Conservation (phyloP, 2,113 vertebrate species). For the Rhinolophus sinicus region DNA sequence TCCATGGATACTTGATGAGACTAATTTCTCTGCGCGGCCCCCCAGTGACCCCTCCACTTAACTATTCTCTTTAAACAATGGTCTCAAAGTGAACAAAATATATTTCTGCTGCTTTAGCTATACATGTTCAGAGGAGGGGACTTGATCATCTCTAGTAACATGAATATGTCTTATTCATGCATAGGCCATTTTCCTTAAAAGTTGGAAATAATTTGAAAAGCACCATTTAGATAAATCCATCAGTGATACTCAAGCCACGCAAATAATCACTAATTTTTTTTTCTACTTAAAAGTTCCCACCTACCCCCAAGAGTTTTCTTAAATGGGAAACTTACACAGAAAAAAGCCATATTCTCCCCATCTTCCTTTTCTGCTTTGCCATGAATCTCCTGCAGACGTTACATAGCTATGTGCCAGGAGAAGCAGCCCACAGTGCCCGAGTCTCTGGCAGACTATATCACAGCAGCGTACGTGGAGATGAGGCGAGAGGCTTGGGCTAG, state of each 20-base stretch:
- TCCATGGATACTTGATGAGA: accelerated
- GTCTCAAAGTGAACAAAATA: neutral
- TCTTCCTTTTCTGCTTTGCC: neutral
- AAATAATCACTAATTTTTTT: neutral
- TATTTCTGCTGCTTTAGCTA: neutral
- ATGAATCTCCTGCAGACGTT: constrained; percentile 85
- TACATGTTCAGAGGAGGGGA: neutral
- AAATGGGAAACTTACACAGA: neutral
- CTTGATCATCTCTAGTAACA: neutral
- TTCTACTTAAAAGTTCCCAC: neutral
- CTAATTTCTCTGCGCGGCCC: accelerated
- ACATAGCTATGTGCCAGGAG: constrained; percentile 89
- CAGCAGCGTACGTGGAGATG: constrained; percentile 96
- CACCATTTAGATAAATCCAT: neutral
- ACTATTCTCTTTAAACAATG: neutral
- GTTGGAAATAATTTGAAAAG: neutral
- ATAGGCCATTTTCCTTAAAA: neutral
- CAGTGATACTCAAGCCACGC: neutral
- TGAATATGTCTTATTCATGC: neutral
- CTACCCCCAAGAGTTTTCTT: neutral
- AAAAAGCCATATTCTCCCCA: neutral
- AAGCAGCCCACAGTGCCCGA: constrained; percentile 92
- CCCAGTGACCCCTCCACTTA: too few relatives aligned
- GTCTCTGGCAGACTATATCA: constrained; percentile 92
- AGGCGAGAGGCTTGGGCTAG: constrained; percentile 93